A percentile compares a stretch with the other conserved stretches of the same genome.
phyloP scores from a whole-genome alignment of 2,888 invertebrate species.

The Sipha maydis region DNA sequence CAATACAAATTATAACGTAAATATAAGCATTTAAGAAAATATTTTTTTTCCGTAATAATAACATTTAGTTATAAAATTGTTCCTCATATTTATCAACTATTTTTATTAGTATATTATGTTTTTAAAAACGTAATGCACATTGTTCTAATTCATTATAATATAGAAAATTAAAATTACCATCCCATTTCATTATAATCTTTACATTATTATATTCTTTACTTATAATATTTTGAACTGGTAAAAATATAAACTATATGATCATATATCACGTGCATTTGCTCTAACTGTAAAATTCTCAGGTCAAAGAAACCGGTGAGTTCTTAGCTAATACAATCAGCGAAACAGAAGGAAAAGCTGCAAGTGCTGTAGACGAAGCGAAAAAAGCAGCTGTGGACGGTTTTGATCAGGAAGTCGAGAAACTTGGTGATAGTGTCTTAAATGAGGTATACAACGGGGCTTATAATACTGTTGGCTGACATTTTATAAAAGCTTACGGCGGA shows the following conservation, averaged over 20 bases:
- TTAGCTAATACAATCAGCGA: slow-evolving; percentile 46
- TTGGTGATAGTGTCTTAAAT: slow-evolving; percentile 70
- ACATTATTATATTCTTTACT: no score
- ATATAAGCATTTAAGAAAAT: no score
- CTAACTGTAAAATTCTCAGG: slow-evolving; percentile 36
- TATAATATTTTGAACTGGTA: background rate
- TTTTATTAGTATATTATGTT: no score
- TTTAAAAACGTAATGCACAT: no score
- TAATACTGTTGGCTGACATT: background rate
- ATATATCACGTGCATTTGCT: slow-evolving; percentile 16
- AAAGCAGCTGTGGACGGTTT: slow-evolving; percentile 71
- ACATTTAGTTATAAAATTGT: no score
- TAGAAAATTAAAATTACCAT: no score
- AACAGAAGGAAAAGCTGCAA: slow-evolving; percentile 70
- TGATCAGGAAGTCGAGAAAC: slow-evolving; percentile 71
- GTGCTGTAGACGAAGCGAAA: slow-evolving; percentile 67
- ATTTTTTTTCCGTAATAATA: no score
- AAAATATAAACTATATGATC: background rate
- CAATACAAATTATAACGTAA: no score
- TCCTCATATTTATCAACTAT: no score
- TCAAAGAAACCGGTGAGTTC: slow-evolving; percentile 59
- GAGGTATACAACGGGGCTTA: slow-evolving; percentile 66
- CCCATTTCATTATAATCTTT: no score
- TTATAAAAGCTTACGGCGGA: slow-evolving; percentile 21
- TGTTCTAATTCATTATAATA: no score